These are phyloP conservation scores for Lasioglossum calceatum DNA, from an alignment of 2,888 invertebrate genomes.

Conservation along the genomic window DNA sequence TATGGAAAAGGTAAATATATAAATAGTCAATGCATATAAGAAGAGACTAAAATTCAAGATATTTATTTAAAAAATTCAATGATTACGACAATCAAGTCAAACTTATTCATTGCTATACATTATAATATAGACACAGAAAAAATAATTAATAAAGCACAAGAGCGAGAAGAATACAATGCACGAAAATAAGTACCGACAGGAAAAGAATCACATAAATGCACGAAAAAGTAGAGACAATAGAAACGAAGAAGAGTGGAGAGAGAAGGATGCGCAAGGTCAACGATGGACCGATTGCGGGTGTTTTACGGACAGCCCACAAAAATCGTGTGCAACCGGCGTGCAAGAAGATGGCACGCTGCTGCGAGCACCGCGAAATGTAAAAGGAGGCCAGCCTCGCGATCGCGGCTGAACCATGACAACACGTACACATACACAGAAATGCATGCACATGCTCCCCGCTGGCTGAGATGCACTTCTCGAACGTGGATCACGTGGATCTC, in stretches of 20 bases:
- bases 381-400: constrained; percentile 56
- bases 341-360: constrained; percentile 25
- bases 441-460: constrained; percentile 7
- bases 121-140: too few species aligned
- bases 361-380: constrained; percentile 45
- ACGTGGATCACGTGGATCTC: constrained; percentile 18
- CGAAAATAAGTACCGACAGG: too few species aligned
- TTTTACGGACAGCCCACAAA: constrained; percentile 18
- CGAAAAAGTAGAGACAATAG: not conserved
- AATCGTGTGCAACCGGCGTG: constrained; percentile 22
- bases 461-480: not conserved
- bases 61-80: too few species aligned
- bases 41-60: too few species aligned
- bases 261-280: not conserved
- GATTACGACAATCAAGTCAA: too few species aligned
- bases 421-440: constrained; percentile 24
- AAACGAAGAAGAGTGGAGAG: not conserved
- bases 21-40: too few species aligned
- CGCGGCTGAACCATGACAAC: constrained; percentile 53
- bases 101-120: too few species aligned
- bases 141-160: too few species aligned
- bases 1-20: too few species aligned
- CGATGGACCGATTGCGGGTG: not conserved
- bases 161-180: too few species aligned
- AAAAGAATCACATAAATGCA: not conserved